These are phyloP conservation scores for Taphrorychus bicolor DNA, from an alignment of 2,888 invertebrate species.

Conservation along the genomic window DNA sequence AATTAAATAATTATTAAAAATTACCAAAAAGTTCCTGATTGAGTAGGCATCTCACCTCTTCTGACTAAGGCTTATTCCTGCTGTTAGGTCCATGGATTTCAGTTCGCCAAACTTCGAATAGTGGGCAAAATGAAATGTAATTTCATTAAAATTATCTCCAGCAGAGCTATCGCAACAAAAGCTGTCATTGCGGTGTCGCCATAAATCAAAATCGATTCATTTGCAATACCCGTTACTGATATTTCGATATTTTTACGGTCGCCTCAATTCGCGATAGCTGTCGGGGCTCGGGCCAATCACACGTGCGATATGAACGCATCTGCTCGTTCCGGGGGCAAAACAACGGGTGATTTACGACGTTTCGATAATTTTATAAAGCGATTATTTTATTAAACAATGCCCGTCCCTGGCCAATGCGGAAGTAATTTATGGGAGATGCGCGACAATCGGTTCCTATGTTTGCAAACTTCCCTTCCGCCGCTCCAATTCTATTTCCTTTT, in stretches of 20 bases:
- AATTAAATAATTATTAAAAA: too few species aligned
- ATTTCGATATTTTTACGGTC: conserved; percentile 59
- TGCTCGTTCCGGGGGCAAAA: conserved; percentile 57
- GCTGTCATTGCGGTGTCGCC: conserved; percentile 45
- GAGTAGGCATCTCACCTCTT: too few species aligned
- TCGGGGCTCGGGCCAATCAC: conserved; percentile 54
- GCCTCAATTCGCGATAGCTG: conserved; percentile 35
- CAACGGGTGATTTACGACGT: conserved; percentile 57
- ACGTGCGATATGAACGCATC: conserved; percentile 54
- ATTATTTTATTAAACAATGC: conserved; percentile 55
- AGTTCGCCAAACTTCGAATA: too few species aligned
- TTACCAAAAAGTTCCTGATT: too few species aligned
- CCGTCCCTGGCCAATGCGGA: conserved; percentile 33
- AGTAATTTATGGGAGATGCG: conserved; percentile 42
- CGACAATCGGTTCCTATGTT: conserved; percentile 40
- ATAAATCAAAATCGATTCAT: conserved; percentile 57
- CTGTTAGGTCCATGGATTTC: too few species aligned
- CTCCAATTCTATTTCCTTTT: conserved; percentile 38
- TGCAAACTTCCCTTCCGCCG: conserved; percentile 38
- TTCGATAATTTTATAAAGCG: conserved; percentile 57
- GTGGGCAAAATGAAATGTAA: conserved; percentile 18
- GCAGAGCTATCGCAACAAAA: conserved; percentile 55
- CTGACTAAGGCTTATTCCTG: too few species aligned
- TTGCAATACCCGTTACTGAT: conserved; percentile 55
- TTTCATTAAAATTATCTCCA: conserved; percentile 33